Conservation (phyloP, 37 sponge, comb jelly and placozoan species). For the Axinella damicornis region DNA sequence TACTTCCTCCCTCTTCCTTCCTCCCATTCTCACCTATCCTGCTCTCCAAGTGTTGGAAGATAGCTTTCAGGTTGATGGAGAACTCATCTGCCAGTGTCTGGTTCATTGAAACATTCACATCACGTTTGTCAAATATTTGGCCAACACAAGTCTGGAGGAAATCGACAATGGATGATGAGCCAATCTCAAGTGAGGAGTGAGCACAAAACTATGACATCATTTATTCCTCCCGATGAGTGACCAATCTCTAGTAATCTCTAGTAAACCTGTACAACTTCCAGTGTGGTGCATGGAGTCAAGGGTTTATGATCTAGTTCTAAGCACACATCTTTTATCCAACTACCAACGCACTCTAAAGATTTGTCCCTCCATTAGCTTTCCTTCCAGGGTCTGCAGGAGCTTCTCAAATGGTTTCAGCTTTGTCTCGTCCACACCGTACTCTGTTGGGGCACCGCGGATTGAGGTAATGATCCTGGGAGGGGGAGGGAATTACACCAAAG, state of each 20-base stretch:
- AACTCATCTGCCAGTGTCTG: constrained; percentile 71
- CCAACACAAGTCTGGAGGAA: constrained; percentile 59
- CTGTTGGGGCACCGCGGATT: constrained; percentile 74
- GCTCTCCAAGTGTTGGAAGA: constrained; percentile 56
- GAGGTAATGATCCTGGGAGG: constrained; percentile 77
- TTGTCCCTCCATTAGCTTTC: constrained; percentile 91
- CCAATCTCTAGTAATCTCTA: neutral
- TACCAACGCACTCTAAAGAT: too few relatives aligned
- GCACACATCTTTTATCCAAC: too few relatives aligned
- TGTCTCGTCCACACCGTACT: constrained; percentile 81
- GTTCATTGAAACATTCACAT: constrained; percentile 76
- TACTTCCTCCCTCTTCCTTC: too few relatives aligned
- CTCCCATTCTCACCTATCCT: constrained; percentile 51
- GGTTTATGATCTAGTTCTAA: too few relatives aligned
- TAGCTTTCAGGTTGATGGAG: constrained; percentile 30
- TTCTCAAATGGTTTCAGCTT: constrained; percentile 92
- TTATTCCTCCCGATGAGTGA: neutral
- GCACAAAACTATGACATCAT: neutral
- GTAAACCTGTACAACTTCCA: too few relatives aligned
- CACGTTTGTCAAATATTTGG: constrained; percentile 77
- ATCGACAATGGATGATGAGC: too few relatives aligned
- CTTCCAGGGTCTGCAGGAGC: constrained; percentile 85
- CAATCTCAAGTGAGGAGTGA: neutral
- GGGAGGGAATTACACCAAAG: too few relatives aligned
- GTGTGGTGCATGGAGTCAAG: too few relatives aligned